Base-by-base conservation (phyloP, 1,140 invertebrate genomes). In the Magallana gigas region DNA sequence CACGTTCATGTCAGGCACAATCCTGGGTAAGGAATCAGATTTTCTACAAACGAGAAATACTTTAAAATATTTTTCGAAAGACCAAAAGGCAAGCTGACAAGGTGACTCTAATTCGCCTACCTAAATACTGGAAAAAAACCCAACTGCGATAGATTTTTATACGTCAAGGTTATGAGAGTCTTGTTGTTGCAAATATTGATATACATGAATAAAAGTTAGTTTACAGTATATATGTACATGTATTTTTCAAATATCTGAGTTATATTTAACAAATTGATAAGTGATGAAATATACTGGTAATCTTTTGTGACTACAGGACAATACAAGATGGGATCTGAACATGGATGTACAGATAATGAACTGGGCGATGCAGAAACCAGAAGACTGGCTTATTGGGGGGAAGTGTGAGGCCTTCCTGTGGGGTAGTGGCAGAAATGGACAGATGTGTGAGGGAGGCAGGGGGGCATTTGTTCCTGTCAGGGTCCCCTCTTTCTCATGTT, bases 381-480 rank as follows among this genome's bases (percentile, higher is more conserved):
- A 96, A 83, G 96, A 97, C 92, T 97, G 96, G 96, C 96, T 96
- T 93, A 95, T 96, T 57, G 96, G 96, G 14, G 96, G 96, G 8
- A 96, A 96, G 93, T 96, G 96, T 93, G 94, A 96, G 83, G 96
- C 96, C 0, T 97, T 95, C 91, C 92, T 97, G 89, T 97, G 96
- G 96, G 96, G 96, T 1, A 96, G 95, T 90, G 96, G 96, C 58
- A 90, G 96, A 16, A 96, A 96, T 93, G 96, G 96, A 5, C 96
- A 97, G 92, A 93, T 97, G 57, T 96, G 95, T 84, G 96, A 96
- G 93, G 94, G 95, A 59, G 96, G 96, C 8, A 90, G 93, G 57
- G 91, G 88, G 5, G 87, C 92, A 18, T 88, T 92, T 76, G 87
- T 87, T 23, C 94, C 94, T 14, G 83, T 88, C 12, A 91, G 92